Evolutionary conservation across 2,113 vertebrate species (phyloP).

Genomic region (Benitochromis conjunctus): DNA sequence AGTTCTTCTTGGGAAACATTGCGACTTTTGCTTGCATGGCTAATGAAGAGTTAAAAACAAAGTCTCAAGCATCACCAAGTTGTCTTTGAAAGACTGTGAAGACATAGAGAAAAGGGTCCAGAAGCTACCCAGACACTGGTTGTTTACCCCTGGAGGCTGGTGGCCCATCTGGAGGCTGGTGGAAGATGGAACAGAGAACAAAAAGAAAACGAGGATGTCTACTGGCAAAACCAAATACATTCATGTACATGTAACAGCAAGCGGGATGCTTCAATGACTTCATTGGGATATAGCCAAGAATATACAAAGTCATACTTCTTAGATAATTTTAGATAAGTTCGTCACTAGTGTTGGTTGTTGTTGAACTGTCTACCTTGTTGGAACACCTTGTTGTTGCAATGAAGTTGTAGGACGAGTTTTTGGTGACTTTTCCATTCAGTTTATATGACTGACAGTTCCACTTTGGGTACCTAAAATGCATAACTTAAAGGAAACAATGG

Average conservation of each 20-base stretch:
- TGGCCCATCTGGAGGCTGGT: conserved; percentile 25
- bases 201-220: not conserved
- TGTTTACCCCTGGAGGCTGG: conserved; percentile 51
- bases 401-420: not conserved
- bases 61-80: not conserved
- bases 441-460: not conserved
- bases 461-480: not conserved
- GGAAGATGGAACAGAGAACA: not conserved
- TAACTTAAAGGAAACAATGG: not conserved
- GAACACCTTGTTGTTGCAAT: not conserved
- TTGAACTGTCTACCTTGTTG: not conserved
- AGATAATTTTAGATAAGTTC: not conserved
- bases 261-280: not conserved
- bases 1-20: not conserved
- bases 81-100: not conserved
- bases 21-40: not conserved
- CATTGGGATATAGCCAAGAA: not conserved
- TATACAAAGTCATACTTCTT: not conserved
- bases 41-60: not conserved
- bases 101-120: not conserved
- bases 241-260: not conserved
- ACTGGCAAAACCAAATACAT: not conserved
- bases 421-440: not conserved
- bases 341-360: not conserved
- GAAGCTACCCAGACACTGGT: conserved; percentile 26